Percentiles rank a stretch among this genome's conserved stretches.
Conservation (phyloP, 2,113 vertebrate species). For the Halcyon senegalensis region DNA sequence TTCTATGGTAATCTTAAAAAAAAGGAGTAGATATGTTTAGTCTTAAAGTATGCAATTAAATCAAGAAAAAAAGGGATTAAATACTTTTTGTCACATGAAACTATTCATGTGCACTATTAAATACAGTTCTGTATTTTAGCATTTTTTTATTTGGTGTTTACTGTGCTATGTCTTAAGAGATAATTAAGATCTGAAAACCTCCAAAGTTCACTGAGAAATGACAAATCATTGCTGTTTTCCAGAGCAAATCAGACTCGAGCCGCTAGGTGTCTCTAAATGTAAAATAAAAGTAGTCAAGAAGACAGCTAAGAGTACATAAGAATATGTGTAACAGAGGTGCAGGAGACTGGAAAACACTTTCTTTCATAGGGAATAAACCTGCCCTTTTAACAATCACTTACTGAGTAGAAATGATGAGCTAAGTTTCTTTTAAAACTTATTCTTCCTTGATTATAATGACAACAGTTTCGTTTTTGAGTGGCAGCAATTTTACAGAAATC, state of each 20-base stretch:
- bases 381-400: background rate
- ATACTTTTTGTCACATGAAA: background rate
- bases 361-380: background rate
- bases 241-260: background rate
- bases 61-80: background rate
- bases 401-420: background rate
- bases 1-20: background rate
- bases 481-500: background rate
- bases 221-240: background rate
- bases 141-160: background rate
- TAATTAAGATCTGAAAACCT: background rate
- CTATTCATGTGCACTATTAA: background rate
- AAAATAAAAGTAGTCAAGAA: background rate
- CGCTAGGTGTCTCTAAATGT: constrained; percentile 14
- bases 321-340: background rate
- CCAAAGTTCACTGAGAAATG: accelerated
- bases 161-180: background rate
- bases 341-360: background rate
- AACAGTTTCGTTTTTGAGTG: background rate
- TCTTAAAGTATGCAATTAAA: background rate
- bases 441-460: background rate
- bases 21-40: background rate
- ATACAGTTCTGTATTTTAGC: background rate
- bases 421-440: background rate
- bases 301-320: accelerated